These are phyloP conservation scores for Leuciscus idus DNA, from an alignment of 2,113 vertebrate genomes.

Conservation along the genomic window DNA sequence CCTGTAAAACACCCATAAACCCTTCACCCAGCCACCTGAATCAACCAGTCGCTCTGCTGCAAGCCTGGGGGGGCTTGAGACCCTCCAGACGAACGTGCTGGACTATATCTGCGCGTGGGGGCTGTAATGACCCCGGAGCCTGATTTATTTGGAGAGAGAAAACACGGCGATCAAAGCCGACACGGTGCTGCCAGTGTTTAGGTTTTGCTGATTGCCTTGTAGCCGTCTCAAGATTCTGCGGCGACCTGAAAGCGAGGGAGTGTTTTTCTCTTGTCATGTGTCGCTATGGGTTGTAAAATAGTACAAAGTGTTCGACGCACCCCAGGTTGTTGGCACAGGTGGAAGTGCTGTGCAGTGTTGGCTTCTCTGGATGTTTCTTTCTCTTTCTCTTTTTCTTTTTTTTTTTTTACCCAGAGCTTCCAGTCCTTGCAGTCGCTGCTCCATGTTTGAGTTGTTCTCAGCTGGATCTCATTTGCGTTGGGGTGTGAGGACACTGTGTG, in stretches of 20 bases:
- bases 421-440: constrained; percentile 31
- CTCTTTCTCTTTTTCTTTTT: rapidly evolving
- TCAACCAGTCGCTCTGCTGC: constrained; percentile 61
- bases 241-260: constrained; percentile 3
- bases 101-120: constrained; percentile 5
- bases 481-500: constrained; percentile 40
- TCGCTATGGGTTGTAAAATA: neutral
- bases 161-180: constrained; percentile 10
- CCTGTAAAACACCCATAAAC: constrained; percentile 38
- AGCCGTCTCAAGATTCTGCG: neutral
- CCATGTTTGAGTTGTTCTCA: constrained; percentile 53
- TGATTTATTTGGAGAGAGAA: constrained; percentile 35
- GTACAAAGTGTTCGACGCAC: constrained; percentile 8
- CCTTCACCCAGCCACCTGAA: constrained; percentile 68
- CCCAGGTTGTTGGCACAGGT: constrained; percentile 16
- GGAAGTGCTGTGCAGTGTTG: neutral
- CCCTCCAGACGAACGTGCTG: constrained; percentile 6
- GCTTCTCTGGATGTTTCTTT: neutral
- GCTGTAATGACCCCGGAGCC: neutral
- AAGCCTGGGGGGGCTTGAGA: neutral
- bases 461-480: constrained; percentile 68
- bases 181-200: constrained; percentile 23
- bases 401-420: neutral
- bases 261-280: constrained; percentile 30
- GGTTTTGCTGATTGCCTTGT: constrained; percentile 7